These are phyloP conservation scores for Archilochus colubris DNA, from an alignment of 2,113 vertebrate genomes.

Conservation along the genomic window DNA sequence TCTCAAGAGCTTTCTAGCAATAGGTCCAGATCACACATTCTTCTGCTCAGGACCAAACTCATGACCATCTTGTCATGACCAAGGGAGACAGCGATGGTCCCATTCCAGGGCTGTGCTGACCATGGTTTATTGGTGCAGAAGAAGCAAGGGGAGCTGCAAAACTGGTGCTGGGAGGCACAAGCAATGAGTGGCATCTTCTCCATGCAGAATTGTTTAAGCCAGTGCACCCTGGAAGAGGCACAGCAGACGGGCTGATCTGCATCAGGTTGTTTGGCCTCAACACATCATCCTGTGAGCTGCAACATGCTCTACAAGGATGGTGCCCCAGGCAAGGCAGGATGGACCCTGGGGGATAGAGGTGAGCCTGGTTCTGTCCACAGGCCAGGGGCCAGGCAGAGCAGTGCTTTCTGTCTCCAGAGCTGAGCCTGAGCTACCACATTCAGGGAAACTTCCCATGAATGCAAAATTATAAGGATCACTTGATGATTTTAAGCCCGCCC, in stretches of 20 bases:
- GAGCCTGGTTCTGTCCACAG: background rate
- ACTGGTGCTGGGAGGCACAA: background rate
- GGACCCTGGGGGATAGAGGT: background rate
- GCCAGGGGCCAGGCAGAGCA: background rate
- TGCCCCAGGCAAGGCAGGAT: background rate
- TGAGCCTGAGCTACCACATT: accelerated
- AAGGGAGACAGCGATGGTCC: background rate
- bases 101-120: background rate
- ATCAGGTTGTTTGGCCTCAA: background rate
- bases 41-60: background rate
- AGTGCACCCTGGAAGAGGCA: background rate
- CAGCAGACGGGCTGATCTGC: background rate
- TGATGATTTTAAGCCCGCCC: background rate
- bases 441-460: background rate
- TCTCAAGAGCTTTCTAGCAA: background rate
- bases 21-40: background rate
- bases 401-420: background rate
- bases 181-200: accelerated
- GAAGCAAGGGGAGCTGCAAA: background rate
- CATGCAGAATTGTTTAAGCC: background rate
- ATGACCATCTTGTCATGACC: background rate
- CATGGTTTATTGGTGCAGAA: background rate
- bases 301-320: accelerated
- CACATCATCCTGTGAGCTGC: accelerated
- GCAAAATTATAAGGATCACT: background rate